Evolutionary conservation across 2,888 invertebrate genomes (phyloP).

Genomic region (Lasius fuliginosus): DNA sequence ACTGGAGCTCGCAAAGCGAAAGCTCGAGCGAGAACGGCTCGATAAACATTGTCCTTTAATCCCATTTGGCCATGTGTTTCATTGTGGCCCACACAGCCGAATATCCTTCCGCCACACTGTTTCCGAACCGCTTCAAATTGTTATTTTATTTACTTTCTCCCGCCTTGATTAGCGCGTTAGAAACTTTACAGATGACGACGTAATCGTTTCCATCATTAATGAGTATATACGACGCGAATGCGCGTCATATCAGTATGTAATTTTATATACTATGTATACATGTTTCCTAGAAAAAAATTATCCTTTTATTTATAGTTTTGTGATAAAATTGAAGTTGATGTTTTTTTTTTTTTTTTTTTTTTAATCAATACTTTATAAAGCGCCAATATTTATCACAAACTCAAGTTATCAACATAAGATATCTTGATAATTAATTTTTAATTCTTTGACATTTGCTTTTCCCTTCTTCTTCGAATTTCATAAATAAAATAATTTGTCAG

Average conservation of each 20-base stretch:
- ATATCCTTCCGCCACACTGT: slow-evolving; percentile 29
- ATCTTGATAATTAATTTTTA: neutral
- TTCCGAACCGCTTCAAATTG: slow-evolving; percentile 7
- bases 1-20: slow-evolving; percentile 20
- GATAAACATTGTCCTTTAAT: slow-evolving; percentile 54
- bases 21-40: slow-evolving; percentile 16
- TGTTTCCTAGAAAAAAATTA: neutral
- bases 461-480: neutral
- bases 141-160: slow-evolving; percentile 15
- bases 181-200: neutral
- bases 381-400: neutral
- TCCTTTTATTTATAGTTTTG: neutral
- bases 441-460: neutral
- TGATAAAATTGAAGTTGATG: neutral
- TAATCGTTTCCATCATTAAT: neutral
- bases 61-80: neutral
- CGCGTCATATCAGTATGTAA: neutral
- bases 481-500: neutral
- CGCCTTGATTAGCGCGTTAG: neutral
- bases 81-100: neutral
- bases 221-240: neutral
- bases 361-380: neutral
- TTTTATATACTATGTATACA: slow-evolving; percentile 12
- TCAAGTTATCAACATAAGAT: neutral
- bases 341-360: neutral